Base-by-base conservation (phyloP, 2,797 vertebrate genomes). In the Hoplostethus mediterraneus region DNA sequence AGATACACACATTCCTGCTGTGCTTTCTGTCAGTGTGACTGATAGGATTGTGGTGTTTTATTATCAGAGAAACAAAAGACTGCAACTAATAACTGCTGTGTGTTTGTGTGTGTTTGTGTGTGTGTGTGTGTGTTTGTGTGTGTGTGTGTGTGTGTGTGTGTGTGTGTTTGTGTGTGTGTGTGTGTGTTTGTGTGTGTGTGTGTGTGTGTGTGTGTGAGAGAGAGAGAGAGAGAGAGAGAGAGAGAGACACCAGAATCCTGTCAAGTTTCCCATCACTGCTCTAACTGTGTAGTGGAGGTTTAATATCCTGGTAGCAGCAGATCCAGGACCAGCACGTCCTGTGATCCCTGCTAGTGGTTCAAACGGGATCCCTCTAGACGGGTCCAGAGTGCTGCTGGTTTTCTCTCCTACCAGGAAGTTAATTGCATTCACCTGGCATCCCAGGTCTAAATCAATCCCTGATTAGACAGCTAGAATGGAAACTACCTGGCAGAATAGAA, bases 31-130 rank as follows among this genome's bases (percentile, higher is more conserved):
- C 53, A 40, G 40, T 62, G 58, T 54, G 49, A 64, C 72, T 63
- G 67, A 67, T 53, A 16, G 33, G 48, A 63, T 77, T 56, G 17
- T 25, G 2, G 11, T n/a, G 28, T 42, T 60, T 64, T 57, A 74
- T 61, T 74, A 57, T 52, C 44, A 56, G 51, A 31, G 51, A 66
- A 65, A 70, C 56, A 74, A 63, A 77, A 55, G 48, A 48, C n/a
- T 33, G 28, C 45, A 48, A 44, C 65, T 72, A 33, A 52, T 70
- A 53, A 10, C 42, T 44, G 42, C 42, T 44, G 42, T 56, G 14
- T 48, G 17, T 67, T 2, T 47, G 0, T 62, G 17, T 60, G 25
- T 53, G 59, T 56, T 51, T 56, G 55, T n/a, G 31, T 49, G 55
- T 13, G 56, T 60, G 48, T 6, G 67, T 21, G 47, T 7, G 36